Evolutionary conservation across 1,140 invertebrate genomes (phyloP), one percentile per base, ranked within the genome.

Genomic region (Leptinotarsa texana): DNA sequence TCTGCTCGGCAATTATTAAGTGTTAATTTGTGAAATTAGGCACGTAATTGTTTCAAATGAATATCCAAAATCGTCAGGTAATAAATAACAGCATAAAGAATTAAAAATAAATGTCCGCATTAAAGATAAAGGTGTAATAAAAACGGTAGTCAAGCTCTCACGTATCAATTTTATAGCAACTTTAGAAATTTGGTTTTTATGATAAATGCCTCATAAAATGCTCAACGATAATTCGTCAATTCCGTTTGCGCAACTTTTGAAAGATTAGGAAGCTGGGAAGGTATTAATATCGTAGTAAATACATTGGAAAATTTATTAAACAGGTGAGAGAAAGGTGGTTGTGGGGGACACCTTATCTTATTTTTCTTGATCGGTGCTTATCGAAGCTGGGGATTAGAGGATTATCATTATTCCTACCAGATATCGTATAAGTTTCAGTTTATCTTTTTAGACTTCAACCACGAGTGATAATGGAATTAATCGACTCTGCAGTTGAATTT

Each of bases 91-190:
- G 22, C 65, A n/a, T 27, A 27, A 27, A 24, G 15, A 67, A 33
- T 67, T 67, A 27, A 57, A 57, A 57, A 42, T 42, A 11, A 63
- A 27, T 42, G 65, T 67, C 65, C 27, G 27, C 24, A 27, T 24
- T 17, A 18, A 17, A 24, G 65, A 67, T 67, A 67, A 24, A 67
- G 17, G 42, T 24, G 65, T 22, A 67, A 67, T 67, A 67, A 67
- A 67, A 24, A 67, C 65, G 65, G 65, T 67, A 67, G 65, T 67
- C 65, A 27, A 11, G 8, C 17, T 27, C 21, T 33, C 42, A 67
- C n/a, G 15, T 67, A 42, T 67, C 65, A 67, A 67, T 1, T 63
- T 67, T 67, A 67, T 67, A n/a, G 42, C 65, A 67, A 67, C 65
- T 24, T 67, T 67, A n/a, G n/a, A 67, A 67, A 67, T 67, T 42